phyloP scores from a whole-genome alignment of 2,888 invertebrate species.

The Doris montereyensis region DNA sequence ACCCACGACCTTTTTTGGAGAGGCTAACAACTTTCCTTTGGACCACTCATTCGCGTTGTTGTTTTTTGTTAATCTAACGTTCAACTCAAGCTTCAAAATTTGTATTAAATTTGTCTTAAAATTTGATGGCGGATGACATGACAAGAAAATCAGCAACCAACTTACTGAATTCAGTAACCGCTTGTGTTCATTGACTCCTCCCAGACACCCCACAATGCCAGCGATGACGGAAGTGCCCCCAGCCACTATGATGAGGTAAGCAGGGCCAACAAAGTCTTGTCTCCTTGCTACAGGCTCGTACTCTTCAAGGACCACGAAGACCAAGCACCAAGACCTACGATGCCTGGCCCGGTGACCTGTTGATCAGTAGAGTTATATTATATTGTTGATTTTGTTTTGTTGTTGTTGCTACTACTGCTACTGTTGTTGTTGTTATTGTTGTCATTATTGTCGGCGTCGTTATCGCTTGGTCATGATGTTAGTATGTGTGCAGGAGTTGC shows the following conservation, averaged over 20 bases:
- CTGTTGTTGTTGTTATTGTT: no score
- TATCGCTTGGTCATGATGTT: no score
- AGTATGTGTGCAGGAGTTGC: no score
- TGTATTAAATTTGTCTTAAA: no score
- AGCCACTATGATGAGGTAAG: conserved; percentile 29
- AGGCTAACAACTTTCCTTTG: no score
- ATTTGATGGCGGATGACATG: background rate
- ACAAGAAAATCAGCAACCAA: background rate
- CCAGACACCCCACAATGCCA: conserved; percentile 37
- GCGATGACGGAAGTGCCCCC: conserved; percentile 33
- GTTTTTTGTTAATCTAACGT: no score
- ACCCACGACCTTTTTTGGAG: no score
- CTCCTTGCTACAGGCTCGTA: conserved; percentile 26
- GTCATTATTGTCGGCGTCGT: no score
- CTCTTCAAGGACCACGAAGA: conserved; percentile 4
- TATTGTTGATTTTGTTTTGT: no score
- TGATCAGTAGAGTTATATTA: no score
- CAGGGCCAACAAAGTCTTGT: conserved; percentile 23
- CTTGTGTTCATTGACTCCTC: conserved; percentile 26
- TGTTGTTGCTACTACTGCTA: no score
- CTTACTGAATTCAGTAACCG: conserved; percentile 26
- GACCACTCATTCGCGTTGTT: background rate
- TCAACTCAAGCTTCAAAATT: no score
- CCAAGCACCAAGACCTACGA: conserved; percentile 34
- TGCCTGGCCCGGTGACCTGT: conserved; percentile 33